Base-by-base conservation (phyloP, 2,797 vertebrate genomes). In the Cyprinodon diabolis region DNA sequence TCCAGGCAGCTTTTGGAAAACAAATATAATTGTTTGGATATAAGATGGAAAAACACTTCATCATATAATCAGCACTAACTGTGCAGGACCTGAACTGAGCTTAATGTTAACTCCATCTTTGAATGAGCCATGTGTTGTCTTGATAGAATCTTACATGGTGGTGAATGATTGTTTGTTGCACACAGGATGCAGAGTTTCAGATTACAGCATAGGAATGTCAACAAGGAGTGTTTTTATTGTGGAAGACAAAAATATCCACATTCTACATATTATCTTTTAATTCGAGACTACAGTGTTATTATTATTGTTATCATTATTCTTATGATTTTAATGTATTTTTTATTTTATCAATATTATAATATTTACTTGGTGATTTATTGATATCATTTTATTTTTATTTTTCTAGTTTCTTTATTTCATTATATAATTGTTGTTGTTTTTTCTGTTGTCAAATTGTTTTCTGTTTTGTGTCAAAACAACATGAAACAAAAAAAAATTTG, bases 181-280 rank as follows among this genome's bases (percentile, higher is more conserved):
- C 47, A 37, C 56, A 3, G 43, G 43, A 58, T 19, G 0, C 47
- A 68, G 37, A 37, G 60, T 75, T 75, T 69, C 48, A 43, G 30
- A 35, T 49, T 67, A 58, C 66, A 51, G 65, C 13, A 63, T 37
- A 65, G 49, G 67, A 48, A 45, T 43, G 68, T 67, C 47, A 56
- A 23, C 35, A 23, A 35, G 40, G n/a, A 15, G 17, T 47, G 37
- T 48, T 48, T 55, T 75, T 14, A 52, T 23, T 40, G n/a, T 52
- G 49, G 23, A 10, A 55, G 10, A 43, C 40, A 11, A 15, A 45
- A 45, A 65, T 23, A 65, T n/a, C 45, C 11, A 5, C 21, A 23
- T 47, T 65, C 37, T 14, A 21, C 11, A 65, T 56, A 15, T 14
- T 56, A 56, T 56, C n/a, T 56, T 55, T n/a, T 55, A 23, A n/a